Percentiles rank a stretch among this genome's conserved stretches.
phyloP scores from a whole-genome alignment of 2,888 invertebrate genomes.

The Carcina quercana region DNA sequence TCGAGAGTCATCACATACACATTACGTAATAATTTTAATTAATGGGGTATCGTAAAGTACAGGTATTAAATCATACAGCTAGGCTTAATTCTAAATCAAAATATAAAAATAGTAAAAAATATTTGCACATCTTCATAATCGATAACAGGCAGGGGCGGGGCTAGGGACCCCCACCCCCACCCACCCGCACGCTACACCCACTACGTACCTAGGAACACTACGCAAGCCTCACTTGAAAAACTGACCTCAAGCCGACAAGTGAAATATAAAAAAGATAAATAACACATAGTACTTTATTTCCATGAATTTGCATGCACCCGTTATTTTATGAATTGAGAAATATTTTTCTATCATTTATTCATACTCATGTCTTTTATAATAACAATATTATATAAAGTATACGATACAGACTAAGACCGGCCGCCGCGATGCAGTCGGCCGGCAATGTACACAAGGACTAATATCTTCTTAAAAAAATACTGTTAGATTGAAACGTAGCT shows the following conservation, averaged over 20 bases:
- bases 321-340: constrained; percentile 70
- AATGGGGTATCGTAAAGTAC: constrained; percentile 61
- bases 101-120: constrained; percentile 75
- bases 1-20: constrained; percentile 48
- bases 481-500: constrained; percentile 75
- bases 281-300: constrained; percentile 65
- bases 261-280: constrained; percentile 74
- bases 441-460: constrained; percentile 71
- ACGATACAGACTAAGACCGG: constrained; percentile 65
- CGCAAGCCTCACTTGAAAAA: constrained; percentile 59
- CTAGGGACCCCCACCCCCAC: too few relatives aligned
- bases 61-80: constrained; percentile 68
- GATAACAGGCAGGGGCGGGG: too few relatives aligned
- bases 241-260: constrained; percentile 60
- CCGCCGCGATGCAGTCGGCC: constrained; percentile 51
- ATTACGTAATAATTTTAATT: constrained; percentile 57
- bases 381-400: constrained; percentile 55
- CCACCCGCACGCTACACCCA: constrained; percentile 31
- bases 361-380: constrained; percentile 68
- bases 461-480: constrained; percentile 76
- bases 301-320: constrained; percentile 73
- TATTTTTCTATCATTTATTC: constrained; percentile 66
- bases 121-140: constrained; percentile 63
- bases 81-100: constrained; percentile 72
- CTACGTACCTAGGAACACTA: constrained; percentile 20